These are phyloP conservation scores for Pedionomus torquatus DNA, from an alignment of 2,113 vertebrate species.

Conservation along the genomic window DNA sequence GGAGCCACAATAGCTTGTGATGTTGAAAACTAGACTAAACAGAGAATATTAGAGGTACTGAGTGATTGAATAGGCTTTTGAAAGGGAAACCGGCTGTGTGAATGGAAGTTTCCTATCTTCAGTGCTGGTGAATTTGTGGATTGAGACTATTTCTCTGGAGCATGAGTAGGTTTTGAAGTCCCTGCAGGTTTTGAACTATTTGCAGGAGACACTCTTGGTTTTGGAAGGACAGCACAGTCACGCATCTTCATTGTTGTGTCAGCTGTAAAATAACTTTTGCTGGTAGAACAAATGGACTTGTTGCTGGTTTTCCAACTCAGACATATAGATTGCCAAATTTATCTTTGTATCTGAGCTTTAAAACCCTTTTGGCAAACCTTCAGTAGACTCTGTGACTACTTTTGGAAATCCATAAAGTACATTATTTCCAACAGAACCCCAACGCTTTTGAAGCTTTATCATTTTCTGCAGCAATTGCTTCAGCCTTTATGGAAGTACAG, in stretches of 20 bases:
- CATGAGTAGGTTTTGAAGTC: background rate
- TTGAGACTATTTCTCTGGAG: background rate
- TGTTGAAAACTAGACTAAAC: background rate
- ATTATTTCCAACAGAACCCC: background rate
- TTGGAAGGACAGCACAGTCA: background rate
- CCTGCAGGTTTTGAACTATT: background rate
- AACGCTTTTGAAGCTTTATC: background rate
- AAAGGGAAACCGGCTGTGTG: background rate
- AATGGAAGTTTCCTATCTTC: background rate
- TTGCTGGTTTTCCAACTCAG: background rate
- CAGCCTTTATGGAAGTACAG: background rate
- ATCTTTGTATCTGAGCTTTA: background rate
- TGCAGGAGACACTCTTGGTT: background rate
- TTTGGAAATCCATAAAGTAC: background rate
- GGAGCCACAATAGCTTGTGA: background rate
- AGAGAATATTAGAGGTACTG: slow-evolving; percentile 1
- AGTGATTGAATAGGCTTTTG: background rate
- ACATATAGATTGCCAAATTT: background rate
- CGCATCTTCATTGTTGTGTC: background rate
- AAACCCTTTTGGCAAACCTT: background rate
- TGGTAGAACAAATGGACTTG: background rate
- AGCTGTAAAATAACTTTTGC: background rate
- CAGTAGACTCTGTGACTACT: background rate
- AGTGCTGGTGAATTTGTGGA: background rate
- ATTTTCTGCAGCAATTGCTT: background rate